Evolutionary conservation across 1,140 invertebrate species (phyloP).

Genomic region (Pseudomyrmex flavicornis): DNA sequence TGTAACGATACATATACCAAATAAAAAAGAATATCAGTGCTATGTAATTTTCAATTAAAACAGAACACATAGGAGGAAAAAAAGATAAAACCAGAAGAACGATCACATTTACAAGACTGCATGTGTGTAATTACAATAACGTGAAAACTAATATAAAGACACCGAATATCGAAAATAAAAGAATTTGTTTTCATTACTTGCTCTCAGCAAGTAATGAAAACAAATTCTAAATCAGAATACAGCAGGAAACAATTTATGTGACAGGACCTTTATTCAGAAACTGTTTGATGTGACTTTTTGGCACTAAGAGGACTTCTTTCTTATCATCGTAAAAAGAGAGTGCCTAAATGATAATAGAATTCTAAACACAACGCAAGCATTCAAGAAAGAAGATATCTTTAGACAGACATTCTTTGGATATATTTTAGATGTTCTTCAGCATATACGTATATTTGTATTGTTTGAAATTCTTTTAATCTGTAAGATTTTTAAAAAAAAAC

Average conservation of each 20-base stretch:
- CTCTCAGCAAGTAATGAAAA: background rate
- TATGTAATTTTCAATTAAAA: conserved; percentile 4
- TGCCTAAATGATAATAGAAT: conserved; percentile 21
- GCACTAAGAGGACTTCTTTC: background rate
- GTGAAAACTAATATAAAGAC: background rate
- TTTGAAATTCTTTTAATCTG: conserved; percentile 10
- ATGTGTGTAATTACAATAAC: background rate
- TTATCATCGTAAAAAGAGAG: background rate
- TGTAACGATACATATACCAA: background rate
- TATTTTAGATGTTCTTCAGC: background rate
- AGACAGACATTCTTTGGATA: background rate
- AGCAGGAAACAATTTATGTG: conserved; percentile 6
- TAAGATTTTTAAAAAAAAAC: background rate
- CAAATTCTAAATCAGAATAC: background rate
- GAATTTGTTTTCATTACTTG: no score
- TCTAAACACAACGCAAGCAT: background rate
- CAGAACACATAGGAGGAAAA: no score
- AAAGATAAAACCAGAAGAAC: background rate
- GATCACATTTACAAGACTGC: conserved; percentile 4
- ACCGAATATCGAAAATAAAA: conserved; percentile 13
- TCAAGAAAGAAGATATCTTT: background rate
- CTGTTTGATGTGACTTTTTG: background rate
- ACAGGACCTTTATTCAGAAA: conserved; percentile 1
- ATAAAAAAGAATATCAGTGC: background rate
- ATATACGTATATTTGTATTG: background rate